Evolutionary conservation across 30 jellyfish, hydroid and myxozoan genomes (phyloP), one percentile per base, ranked within the genome.

Genomic region (Cassiopea andromeda): DNA sequence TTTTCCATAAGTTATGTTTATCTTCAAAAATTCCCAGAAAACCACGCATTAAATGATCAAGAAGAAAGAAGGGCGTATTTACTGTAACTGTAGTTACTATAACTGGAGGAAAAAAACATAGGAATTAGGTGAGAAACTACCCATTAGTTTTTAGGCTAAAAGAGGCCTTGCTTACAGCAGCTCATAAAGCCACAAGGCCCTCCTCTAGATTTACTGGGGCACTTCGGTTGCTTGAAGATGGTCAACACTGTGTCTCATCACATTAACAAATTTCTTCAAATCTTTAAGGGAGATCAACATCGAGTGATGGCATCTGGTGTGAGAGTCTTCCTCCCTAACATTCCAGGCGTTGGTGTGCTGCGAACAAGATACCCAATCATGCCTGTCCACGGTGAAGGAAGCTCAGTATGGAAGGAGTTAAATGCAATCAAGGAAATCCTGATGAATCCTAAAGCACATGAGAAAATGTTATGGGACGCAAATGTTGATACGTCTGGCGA

Each of bases 361-460:
- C 73, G 98, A 67, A 95, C 92, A 54, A 73, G 98, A 43, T 94
- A 85, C 79, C 98, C 98, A 18, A 91, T 94, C 46, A 85, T 94
- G 94, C 98, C 98, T 1, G 93, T 94, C 38, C 98, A 94, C 69
- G 98, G 98, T 8, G 98, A 94, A 87, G 97, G 98, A 16, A 46
- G 97, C 54, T 74, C 98, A 44, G 98, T 90, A 7, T 94, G 98
- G 98, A 94, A 94, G 87, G 98, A 94, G 64, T 77, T 94, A 48
- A 90, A 94, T 69, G 98, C 98, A 1, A 43, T 94, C 18, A 86
- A 82, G 75, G 98, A 90, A 50, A 77, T 88, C 44, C 92, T 90
- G 43, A 87, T 94, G 97, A 79, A 94, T 71, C 97, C 94, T 46
- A 66, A 77, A 57, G 81, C 83, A 44, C 87, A 84, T 60, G 61